Conservation (phyloP, 1,140 invertebrate species). For the Cyclargus thomasi region DNA sequence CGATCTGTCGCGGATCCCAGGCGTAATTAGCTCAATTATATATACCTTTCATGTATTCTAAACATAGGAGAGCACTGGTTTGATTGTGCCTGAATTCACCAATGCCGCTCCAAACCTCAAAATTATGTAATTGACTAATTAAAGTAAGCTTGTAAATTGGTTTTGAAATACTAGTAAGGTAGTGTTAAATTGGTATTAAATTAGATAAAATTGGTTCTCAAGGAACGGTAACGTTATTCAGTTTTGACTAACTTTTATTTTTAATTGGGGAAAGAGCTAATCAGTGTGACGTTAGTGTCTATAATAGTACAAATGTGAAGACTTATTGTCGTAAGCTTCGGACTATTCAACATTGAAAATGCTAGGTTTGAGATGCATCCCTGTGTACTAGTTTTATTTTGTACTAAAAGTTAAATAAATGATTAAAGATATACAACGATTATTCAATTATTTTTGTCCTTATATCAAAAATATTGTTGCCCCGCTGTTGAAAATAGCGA, state of each 20-base stretch:
- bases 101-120: conserved; percentile 74
- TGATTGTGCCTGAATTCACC: conserved; percentile 73
- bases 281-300: conserved; percentile 73
- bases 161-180: conserved; percentile 56
- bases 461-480: no score
- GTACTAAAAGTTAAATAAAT: conserved; percentile 76
- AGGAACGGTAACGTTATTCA: conserved; percentile 75
- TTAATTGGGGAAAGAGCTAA: conserved; percentile 63
- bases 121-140: conserved; percentile 64
- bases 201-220: conserved; percentile 52
- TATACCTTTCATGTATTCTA: conserved; percentile 51
- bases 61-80: conserved; percentile 67
- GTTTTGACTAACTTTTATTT: conserved; percentile 69
- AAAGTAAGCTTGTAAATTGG: conserved; percentile 59
- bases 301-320: conserved; percentile 78
- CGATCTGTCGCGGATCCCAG: conserved; percentile 19
- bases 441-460: conserved; percentile 2
- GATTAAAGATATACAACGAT: conserved; percentile 52
- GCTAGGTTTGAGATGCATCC: conserved; percentile 76
- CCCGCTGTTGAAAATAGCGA: no score
- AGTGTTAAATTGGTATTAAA: conserved; percentile 55
- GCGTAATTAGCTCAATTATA: conserved; percentile 23
- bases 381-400: conserved; percentile 77
- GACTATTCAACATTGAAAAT: conserved; percentile 74
- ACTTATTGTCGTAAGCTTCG: conserved; percentile 75